A percentile compares a stretch with the other conserved stretches of the same genome.
Evolutionary conservation across 2,797 vertebrate genomes (phyloP).

Genomic region (Picus viridis): DNA sequence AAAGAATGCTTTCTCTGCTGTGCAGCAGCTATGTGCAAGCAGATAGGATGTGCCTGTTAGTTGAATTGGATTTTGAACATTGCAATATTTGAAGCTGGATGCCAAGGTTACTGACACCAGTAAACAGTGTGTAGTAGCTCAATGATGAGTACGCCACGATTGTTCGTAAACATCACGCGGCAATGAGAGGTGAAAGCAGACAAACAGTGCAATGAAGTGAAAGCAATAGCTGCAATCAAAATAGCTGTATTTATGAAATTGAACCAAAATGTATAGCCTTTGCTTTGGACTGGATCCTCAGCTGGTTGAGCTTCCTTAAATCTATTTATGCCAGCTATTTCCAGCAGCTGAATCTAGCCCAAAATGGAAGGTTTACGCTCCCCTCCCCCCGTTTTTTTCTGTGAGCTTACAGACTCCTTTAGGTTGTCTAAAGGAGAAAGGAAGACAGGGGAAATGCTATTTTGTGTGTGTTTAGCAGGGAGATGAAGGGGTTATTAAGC

Average conservation of each 20-base stretch:
- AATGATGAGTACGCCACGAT: neutral
- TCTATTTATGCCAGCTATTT: neutral
- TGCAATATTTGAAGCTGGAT: neutral
- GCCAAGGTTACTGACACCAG: slow-evolving; percentile 32
- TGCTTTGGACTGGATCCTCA: slow-evolving; percentile 7
- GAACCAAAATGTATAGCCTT: neutral
- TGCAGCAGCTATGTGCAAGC: neutral
- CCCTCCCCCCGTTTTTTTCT: neutral
- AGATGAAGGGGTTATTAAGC: neutral
- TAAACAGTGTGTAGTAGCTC: slow-evolving; percentile 4
- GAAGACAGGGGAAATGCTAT: neutral
- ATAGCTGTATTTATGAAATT: slow-evolving; percentile 9
- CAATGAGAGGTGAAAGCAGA: slow-evolving; percentile 27
- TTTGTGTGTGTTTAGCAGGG: neutral
- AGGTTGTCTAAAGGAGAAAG: neutral
- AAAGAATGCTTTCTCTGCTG: neutral
- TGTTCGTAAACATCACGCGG: neutral
- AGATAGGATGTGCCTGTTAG: neutral
- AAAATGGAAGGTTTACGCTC: neutral
- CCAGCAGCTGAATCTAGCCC: neutral
- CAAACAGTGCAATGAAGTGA: slow-evolving; percentile 8
- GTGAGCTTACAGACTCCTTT: neutral
- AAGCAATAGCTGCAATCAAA: slow-evolving; percentile 8
- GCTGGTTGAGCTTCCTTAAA: neutral
- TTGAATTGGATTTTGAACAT: neutral